These are phyloP conservation scores for Idaea dimidiata DNA, from an alignment of 2,888 invertebrate genomes.

Conservation along the genomic window DNA sequence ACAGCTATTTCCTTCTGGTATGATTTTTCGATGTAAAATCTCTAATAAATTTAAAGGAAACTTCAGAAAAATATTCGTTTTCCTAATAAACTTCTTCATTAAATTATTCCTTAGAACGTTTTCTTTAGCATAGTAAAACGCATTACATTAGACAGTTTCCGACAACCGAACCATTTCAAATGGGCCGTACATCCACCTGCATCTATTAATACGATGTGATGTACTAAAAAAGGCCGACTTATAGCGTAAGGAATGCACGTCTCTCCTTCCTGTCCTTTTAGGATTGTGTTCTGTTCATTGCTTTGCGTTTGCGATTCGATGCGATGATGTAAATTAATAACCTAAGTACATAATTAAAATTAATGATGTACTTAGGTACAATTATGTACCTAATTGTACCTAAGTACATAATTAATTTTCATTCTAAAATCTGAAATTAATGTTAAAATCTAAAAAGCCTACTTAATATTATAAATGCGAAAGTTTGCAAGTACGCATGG, in stretches of 20 bases:
- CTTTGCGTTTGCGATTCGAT: neutral
- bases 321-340: neutral
- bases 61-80: neutral
- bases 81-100: slow-evolving; percentile 6
- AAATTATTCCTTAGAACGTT: slow-evolving; percentile 17
- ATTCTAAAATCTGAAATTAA: too few relatives aligned
- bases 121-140: slow-evolving; percentile 11
- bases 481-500: too few relatives aligned
- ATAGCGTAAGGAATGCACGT: slow-evolving; percentile 50
- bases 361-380: too few relatives aligned
- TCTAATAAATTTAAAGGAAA: neutral
- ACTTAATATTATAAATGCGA: too few relatives aligned
- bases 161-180: slow-evolving; percentile 25
- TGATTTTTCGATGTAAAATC: neutral
- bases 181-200: slow-evolving; percentile 36
- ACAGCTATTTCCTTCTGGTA: neutral
- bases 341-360: too few relatives aligned
- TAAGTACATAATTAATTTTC: too few relatives aligned
- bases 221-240: slow-evolving; percentile 52
- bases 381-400: too few relatives aligned
- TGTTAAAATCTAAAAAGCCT: too few relatives aligned
- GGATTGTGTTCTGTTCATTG: neutral
- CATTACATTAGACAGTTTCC: slow-evolving; percentile 19
- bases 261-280: slow-evolving; percentile 50
- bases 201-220: slow-evolving; percentile 39